Conservation (phyloP, 1,140 invertebrate species). For the Drosophila bocqueti region DNA sequence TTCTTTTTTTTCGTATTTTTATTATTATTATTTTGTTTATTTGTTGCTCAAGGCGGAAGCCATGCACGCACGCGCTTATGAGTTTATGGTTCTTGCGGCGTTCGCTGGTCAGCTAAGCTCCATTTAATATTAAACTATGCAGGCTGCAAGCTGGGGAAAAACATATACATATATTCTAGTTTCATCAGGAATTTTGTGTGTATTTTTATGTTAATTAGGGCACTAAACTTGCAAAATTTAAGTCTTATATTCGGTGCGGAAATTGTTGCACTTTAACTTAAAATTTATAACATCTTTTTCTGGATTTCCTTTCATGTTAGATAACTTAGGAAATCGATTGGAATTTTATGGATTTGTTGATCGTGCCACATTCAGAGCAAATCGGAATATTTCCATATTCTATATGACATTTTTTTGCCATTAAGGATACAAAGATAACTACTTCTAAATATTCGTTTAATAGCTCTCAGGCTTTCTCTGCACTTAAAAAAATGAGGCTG, state of each 20-base stretch:
- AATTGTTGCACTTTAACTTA: too few relatives aligned
- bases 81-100: constrained; percentile 42
- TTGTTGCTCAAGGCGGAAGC: constrained; percentile 61
- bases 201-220: background rate
- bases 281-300: background rate
- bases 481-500: too few relatives aligned
- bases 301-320: background rate
- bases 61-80: constrained; percentile 50
- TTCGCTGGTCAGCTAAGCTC: constrained; percentile 4
- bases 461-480: too few relatives aligned
- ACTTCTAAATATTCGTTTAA: background rate
- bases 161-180: background rate
- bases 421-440: constrained; percentile 4
- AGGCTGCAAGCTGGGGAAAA: background rate
- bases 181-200: background rate
- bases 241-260: background rate
- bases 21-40: constrained; percentile 36
- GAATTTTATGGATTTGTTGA: constrained; percentile 8
- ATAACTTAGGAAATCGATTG: background rate
- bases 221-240: background rate
- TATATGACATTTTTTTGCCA: constrained; percentile 3
- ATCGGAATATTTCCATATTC: background rate
- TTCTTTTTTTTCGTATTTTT: constrained; percentile 8
- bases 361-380: background rate
- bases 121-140: constrained; percentile 10